A percentile compares a stretch with the other conserved stretches of the same genome.
Conservation (phyloP, 2,797 vertebrate species). For the Pseudopleuronectes americanus region DNA sequence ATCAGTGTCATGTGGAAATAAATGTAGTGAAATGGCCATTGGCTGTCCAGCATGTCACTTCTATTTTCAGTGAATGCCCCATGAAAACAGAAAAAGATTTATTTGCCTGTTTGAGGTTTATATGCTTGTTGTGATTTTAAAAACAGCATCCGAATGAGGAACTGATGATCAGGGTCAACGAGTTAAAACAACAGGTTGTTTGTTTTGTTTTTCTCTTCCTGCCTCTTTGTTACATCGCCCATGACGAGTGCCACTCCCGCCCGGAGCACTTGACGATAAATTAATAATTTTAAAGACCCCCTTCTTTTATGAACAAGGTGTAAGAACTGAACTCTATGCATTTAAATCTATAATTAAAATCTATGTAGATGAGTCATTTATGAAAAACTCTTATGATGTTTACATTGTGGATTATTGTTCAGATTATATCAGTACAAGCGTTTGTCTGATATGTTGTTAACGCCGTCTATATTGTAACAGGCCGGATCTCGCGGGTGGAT, state of each 20-base stretch:
- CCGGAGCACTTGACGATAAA: constrained; percentile 36
- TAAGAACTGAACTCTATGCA: constrained; percentile 83
- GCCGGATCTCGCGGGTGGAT: constrained; percentile 63
- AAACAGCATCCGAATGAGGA: constrained; percentile 8
- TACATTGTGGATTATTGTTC: constrained; percentile 80
- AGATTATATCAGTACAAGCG: constrained; percentile 76
- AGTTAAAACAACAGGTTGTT: constrained; percentile 32
- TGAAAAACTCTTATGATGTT: constrained; percentile 81
- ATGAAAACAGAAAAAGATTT: constrained; percentile 20
- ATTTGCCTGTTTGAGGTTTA: constrained; percentile 22
- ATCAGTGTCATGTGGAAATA: constrained; percentile 13
- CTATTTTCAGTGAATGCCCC: constrained; percentile 45
- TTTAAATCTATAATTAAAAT: constrained; percentile 64
- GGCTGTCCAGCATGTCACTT: constrained; percentile 37
- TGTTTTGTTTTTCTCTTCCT: constrained; percentile 18
- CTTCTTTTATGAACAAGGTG: constrained; percentile 56
- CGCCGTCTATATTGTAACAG: constrained; percentile 61
- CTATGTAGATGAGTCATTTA: constrained; percentile 64
- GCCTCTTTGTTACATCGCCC: constrained; percentile 20
- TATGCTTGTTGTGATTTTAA: constrained; percentile 14
- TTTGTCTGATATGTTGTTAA: constrained; percentile 74
- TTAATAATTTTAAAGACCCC: constrained; percentile 19
- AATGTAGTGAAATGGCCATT: constrained; percentile 28
- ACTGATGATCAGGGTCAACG: constrained; percentile 7
- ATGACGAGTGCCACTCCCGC: constrained; percentile 4